Percentiles rank a stretch among this genome's conserved stretches.
phyloP scores from a whole-genome alignment of 2,797 vertebrate species.

The Oceanodroma leucorhoa region DNA sequence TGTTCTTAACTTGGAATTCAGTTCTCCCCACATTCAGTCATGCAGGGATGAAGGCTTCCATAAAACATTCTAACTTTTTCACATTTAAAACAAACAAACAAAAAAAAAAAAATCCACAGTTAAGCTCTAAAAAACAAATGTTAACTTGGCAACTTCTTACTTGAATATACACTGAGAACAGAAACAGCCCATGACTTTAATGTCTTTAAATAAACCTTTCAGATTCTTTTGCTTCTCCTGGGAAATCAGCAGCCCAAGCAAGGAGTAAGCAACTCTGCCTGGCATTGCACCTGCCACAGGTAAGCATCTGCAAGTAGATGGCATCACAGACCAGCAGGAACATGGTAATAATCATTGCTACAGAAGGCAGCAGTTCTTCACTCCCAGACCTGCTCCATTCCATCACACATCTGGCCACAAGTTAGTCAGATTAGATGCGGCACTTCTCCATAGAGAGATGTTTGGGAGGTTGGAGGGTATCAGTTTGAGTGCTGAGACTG shows the following conservation, averaged over 20 bases:
- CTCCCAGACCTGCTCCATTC: not conserved
- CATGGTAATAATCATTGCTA: not conserved
- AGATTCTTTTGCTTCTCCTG: not conserved
- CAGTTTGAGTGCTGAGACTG: not conserved
- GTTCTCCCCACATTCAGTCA: not conserved
- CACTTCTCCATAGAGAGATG: not conserved
- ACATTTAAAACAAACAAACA: not conserved
- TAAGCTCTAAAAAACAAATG: not conserved
- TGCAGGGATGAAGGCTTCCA: not conserved
- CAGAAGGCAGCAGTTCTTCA: not conserved
- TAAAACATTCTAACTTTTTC: not conserved
- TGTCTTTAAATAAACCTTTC: not conserved
- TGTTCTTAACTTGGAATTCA: not conserved
- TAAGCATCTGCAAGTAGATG: not conserved
- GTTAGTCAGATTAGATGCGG: fast-evolving
- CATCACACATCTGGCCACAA: not conserved
- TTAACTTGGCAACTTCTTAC: not conserved
- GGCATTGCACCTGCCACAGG: not conserved
- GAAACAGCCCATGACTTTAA: not conserved
- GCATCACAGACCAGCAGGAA: not conserved
- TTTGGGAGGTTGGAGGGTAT: not conserved
- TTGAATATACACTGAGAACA: not conserved
- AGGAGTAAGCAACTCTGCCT: not conserved
- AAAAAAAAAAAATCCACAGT: not conserved
- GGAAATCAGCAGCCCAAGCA: not conserved